Evolutionary conservation across 2,888 invertebrate genomes (phyloP).

Genomic region (Halocaridina rubra): DNA sequence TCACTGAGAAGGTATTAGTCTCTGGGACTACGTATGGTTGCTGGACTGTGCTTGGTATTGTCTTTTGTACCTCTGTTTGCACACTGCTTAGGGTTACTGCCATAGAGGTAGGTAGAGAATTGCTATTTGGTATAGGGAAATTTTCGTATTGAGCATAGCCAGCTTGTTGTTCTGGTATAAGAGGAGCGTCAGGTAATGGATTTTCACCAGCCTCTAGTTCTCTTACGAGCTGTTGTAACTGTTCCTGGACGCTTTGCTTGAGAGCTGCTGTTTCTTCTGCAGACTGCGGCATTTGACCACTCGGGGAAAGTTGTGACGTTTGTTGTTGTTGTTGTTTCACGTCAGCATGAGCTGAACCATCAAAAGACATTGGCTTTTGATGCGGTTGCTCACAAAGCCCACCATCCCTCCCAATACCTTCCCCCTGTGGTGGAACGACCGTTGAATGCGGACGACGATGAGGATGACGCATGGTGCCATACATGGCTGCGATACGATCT

Average conservation of each 20-base stretch:
- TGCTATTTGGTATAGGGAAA: background rate
- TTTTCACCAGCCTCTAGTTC: conserved; percentile 57
- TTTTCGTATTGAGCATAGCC: background rate
- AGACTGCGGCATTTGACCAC: conserved; percentile 3
- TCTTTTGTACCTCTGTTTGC: background rate
- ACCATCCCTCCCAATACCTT: conserved; percentile 63
- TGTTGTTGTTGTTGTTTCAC: background rate
- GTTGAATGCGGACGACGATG: conserved; percentile 52
- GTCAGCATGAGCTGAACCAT: conserved; percentile 24
- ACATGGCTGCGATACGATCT: conserved; percentile 49
- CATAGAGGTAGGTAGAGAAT: background rate
- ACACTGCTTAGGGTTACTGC: too few species aligned
- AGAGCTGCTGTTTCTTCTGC: conserved; percentile 25
- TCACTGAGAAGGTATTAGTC: background rate
- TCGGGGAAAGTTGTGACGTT: conserved; percentile 31
- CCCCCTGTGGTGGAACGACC: conserved; percentile 56
- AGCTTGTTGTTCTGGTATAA: background rate
- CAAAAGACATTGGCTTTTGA: background rate
- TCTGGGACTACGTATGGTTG: background rate
- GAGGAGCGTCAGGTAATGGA: background rate
- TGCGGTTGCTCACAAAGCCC: conserved; percentile 60
- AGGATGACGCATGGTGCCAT: conserved; percentile 42
- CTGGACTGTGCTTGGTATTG: too few species aligned
- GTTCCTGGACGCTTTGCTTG: conserved; percentile 51
- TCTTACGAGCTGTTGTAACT: conserved; percentile 56